These are phyloP conservation scores for Anastrepha ludens DNA, from an alignment of 1,140 invertebrate genomes.

Conservation along the genomic window DNA sequence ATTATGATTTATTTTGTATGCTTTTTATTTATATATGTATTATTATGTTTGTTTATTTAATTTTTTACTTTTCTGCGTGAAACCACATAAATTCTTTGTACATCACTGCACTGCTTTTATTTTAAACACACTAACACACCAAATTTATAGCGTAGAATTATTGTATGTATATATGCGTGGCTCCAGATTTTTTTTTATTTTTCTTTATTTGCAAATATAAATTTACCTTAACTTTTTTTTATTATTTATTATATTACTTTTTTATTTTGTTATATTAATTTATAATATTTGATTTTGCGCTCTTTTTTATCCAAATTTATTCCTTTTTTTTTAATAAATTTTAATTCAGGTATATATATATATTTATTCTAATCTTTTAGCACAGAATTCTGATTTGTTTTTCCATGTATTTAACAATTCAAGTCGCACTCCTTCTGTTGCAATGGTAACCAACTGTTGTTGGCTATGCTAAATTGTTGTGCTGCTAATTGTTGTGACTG, in stretches of 20 bases:
- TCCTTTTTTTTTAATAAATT: not conserved
- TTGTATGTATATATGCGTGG: not conserved
- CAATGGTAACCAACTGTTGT: not conserved
- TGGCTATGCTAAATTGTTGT: not conserved
- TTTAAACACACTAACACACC: not conserved
- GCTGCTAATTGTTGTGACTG: not conserved
- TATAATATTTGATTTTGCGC: constrained; percentile 24
- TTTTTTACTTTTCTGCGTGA: constrained; percentile 45
- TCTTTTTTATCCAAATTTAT: not conserved
- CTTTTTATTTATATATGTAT: not conserved
- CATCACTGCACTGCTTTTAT: constrained; percentile 4
- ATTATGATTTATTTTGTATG: not conserved
- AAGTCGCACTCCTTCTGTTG: not conserved
- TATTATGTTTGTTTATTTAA: constrained; percentile 16
- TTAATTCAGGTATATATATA: not conserved
- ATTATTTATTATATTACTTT: constrained; percentile 42
- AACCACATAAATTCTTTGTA: constrained; percentile 51
- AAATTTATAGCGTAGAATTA: not conserved
- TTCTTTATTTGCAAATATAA: constrained; percentile 6
- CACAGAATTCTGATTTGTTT: not conserved
- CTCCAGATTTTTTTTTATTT: not conserved
- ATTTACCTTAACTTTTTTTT: not conserved
- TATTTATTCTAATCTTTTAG: too few relatives aligned
- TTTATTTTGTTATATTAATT: constrained; percentile 26
- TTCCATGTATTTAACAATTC: not conserved